Evolutionary conservation across 2,797 vertebrate genomes (phyloP).

Genomic region (Peromyscus nudipes): DNA sequence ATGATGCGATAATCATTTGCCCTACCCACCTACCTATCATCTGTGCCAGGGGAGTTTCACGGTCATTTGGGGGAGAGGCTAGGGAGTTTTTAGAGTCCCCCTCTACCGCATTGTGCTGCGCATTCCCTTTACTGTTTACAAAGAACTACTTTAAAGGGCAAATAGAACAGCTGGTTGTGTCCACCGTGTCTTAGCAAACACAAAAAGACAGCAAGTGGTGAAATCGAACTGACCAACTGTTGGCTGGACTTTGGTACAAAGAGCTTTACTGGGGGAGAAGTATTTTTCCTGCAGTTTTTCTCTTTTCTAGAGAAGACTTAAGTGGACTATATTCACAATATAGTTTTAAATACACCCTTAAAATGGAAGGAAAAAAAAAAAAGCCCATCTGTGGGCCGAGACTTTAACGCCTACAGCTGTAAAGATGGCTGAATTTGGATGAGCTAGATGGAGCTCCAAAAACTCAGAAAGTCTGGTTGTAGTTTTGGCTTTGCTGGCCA

Average conservation of each 20-base stretch:
- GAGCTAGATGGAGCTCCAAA: background rate
- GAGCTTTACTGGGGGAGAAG: background rate
- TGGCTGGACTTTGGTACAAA: background rate
- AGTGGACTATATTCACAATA: background rate
- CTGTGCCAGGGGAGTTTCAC: background rate
- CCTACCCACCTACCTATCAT: background rate
- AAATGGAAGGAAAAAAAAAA: background rate
- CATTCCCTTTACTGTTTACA: constrained; percentile 33
- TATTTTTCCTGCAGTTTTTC: background rate
- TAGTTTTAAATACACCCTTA: background rate
- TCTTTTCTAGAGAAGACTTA: constrained; percentile 31
- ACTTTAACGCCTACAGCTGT: background rate
- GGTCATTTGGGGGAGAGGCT: background rate
- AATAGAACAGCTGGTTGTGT: constrained; percentile 62
- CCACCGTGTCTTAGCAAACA: constrained; percentile 45
- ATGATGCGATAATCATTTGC: background rate
- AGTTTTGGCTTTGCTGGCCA: background rate
- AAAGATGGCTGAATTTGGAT: background rate
- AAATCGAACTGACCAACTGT: constrained; percentile 57
- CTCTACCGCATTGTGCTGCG: background rate
- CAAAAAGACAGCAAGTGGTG: constrained; percentile 60
- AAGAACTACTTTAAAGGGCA: constrained; percentile 19
- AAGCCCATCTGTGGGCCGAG: background rate
- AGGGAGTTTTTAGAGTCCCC: background rate
- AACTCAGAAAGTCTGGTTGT: background rate